These are phyloP conservation scores for Gallinago nigripennis DNA, from an alignment of 2,797 vertebrate species.

Conservation along the genomic window DNA sequence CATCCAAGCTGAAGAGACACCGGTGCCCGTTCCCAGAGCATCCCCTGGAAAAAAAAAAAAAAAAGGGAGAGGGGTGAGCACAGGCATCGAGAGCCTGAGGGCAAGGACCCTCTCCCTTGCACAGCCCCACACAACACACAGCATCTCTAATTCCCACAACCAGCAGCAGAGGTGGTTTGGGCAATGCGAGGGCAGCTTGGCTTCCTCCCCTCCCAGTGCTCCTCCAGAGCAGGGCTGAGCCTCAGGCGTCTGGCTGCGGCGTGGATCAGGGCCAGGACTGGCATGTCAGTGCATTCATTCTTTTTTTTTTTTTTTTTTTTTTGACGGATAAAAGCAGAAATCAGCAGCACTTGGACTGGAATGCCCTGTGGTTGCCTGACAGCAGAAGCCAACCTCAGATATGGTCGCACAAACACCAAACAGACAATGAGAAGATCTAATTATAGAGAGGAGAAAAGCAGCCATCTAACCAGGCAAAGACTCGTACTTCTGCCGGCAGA, in stretches of 20 bases:
- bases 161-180: not conserved
- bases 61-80: not conserved
- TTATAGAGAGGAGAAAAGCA: constrained; percentile 22
- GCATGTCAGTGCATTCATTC: not conserved
- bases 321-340: not conserved
- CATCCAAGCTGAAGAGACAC: not conserved
- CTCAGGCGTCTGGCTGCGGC: not conserved
- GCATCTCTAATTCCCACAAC: not conserved
- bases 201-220: not conserved
- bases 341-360: constrained; percentile 1
- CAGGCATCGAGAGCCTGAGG: too few relatives aligned
- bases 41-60: not conserved
- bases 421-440: constrained; percentile 17
- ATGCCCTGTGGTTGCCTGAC: constrained; percentile 18
- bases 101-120: not conserved
- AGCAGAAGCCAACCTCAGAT: not conserved
- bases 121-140: accelerated
- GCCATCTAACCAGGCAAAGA: not conserved
- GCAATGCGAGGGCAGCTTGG: accelerated
- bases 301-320: not conserved
- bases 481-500: not conserved
- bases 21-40: not conserved
- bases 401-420: not conserved
- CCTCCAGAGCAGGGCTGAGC: not conserved
- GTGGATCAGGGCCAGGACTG: not conserved